phyloP scores from a whole-genome alignment of 2,888 invertebrate genomes.

The Dermolepida albohirtum region DNA sequence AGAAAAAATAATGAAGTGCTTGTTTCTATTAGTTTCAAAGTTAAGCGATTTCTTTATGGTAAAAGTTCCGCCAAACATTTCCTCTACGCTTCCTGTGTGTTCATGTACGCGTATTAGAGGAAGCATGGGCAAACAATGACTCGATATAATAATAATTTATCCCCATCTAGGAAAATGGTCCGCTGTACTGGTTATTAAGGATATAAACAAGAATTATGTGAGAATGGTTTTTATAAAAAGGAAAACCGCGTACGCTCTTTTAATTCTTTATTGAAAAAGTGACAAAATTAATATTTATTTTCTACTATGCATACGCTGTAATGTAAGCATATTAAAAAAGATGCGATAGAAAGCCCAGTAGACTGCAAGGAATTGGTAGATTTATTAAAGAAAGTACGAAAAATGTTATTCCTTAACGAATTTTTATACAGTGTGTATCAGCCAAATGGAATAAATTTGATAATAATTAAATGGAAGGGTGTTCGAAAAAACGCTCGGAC shows the following conservation, averaged over 20 bases:
- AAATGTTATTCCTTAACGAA: too few relatives aligned
- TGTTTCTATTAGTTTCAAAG: constrained; percentile 36
- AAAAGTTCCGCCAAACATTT: constrained; percentile 29
- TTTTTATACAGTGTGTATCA: too few relatives aligned
- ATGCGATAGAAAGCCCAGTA: too few relatives aligned
- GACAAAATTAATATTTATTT: neutral
- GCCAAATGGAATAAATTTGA: too few relatives aligned
- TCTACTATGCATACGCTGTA: neutral
- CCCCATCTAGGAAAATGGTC: constrained; percentile 13
- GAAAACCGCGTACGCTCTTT: neutral
- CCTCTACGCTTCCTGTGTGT: neutral
- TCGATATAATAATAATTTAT: constrained; percentile 34
- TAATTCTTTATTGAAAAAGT: constrained; percentile 1
- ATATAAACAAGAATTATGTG: constrained; percentile 17
- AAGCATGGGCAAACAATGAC: constrained; percentile 10
- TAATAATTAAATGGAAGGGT: too few relatives aligned
- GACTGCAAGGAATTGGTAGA: too few relatives aligned
- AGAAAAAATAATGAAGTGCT: constrained; percentile 35
- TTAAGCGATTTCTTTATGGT: constrained; percentile 34
- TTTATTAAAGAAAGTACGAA: too few relatives aligned
- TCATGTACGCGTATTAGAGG: constrained; percentile 7
- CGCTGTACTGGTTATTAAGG: constrained; percentile 11
- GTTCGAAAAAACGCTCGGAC: too few relatives aligned
- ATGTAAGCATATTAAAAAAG: neutral
- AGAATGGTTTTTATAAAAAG: constrained; percentile 21